phyloP scores from a whole-genome alignment of 2,113 vertebrate genomes.

The Strix aluco region DNA sequence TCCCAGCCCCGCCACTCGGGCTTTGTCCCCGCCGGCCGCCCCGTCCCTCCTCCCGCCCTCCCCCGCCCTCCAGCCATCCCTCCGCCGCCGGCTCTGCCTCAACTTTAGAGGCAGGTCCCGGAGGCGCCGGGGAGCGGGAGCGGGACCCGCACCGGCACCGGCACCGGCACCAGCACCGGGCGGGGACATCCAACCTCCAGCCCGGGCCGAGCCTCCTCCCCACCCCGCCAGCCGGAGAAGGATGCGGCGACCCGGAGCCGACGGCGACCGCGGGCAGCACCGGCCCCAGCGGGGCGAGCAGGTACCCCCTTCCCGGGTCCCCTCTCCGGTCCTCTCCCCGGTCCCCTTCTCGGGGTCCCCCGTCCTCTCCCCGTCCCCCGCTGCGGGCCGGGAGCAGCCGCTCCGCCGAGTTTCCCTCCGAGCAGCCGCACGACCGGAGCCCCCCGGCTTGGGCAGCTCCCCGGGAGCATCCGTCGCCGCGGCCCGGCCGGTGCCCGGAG shows the following conservation, averaged over 20 bases:
- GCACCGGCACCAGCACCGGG: too few species aligned
- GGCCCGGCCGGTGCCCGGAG: neutral
- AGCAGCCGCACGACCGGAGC: neutral
- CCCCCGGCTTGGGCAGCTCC: too few species aligned
- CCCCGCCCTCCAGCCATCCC: neutral
- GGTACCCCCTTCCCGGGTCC: neutral
- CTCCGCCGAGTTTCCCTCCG: neutral
- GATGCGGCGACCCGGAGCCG: neutral
- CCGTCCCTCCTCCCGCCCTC: neutral
- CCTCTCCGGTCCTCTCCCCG: neutral
- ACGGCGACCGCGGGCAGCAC: neutral
- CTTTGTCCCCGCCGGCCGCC: constrained; percentile 18
- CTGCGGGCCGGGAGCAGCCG: neutral
- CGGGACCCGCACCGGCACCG: neutral
- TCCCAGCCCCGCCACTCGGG: neutral
- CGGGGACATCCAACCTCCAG: neutral
- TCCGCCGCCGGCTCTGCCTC: neutral
- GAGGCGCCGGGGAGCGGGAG: neutral
- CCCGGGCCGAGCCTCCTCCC: neutral
- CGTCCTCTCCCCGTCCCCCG: neutral
- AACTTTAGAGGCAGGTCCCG: neutral
- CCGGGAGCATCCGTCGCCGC: neutral
- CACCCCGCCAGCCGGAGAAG: neutral
- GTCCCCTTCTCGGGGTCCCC: neutral
- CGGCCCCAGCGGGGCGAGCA: neutral